Evolutionary conservation across 2,888 invertebrate genomes (phyloP), one percentile per base, ranked within the genome.

Genomic region (Escarpia spicata): DNA sequence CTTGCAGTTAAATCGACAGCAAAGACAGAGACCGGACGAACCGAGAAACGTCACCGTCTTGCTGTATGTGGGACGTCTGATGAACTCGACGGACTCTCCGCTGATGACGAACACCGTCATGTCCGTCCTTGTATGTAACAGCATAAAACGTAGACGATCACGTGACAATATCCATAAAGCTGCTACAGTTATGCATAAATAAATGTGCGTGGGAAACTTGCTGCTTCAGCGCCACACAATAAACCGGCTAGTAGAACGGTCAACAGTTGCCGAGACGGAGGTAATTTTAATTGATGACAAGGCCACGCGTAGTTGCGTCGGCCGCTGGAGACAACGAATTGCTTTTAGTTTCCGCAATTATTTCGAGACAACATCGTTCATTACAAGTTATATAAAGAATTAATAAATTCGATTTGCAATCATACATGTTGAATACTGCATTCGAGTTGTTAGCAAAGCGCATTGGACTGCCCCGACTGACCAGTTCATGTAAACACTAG

Each of bases 291-390:
- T 26, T 75, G 75, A 75, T 75, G 75, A n/a, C 75, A 26, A 75
- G 75, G 75, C 19, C 75, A 75, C n/a, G 75, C 75, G 75, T 75
- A 19, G 4, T 26, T 75, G 75, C 75, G 75, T 75, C 19, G 6
- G n/a, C 4, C n/a, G 26, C 75, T 26, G 75, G 19, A 75, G n/a
- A 75, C 75, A 75, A 75, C 75, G 75, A 75, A 75, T 75, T 75
- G 75, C 75, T 75, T 75, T 75, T 75, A 75, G 75, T 75, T n/a
- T 75, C 26, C n/a, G 75, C 75, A 15, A 75, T 75, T 75, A 75
- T 75, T 75, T 19, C n/a, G 19, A 75, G 75, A 75, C 75, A 26
- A 26, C 75, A 75, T 26, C 75, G 19, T 75, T 75, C 6, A 75
- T 52, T 52, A n/a, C 26, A 15, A 75, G 75, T 75, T 75, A 75